Base-by-base conservation (phyloP, 2,113 vertebrate species). In the Hylia prasina region DNA sequence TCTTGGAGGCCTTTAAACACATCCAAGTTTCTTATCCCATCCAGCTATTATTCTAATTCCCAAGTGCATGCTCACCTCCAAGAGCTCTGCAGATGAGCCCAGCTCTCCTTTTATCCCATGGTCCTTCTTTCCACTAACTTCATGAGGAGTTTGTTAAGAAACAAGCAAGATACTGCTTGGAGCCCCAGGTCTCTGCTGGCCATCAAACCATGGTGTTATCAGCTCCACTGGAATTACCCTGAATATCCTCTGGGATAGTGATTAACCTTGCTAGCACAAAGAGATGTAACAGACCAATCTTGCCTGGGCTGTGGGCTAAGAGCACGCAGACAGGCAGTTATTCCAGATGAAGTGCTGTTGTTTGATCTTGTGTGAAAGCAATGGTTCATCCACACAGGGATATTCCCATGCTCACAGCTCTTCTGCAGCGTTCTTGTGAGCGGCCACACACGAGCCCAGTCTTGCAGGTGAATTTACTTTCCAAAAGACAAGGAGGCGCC, bases 351-450 rank as follows among this genome's bases (percentile, higher is more conserved):
- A 81, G 37, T 23, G 45, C 45, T 76, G 57, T 16, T 82, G 56
- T n/a, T 89, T 60, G 44, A 20, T 89, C 68, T 57, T 45, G 16
- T 68, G 35, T 60, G 65, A 89, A 87, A 64, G 45, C 65, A 71
- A 13, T 39, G 24, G 33, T 15, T 84, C 4, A 6, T 47, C 58
- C 82, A 71, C 70, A 87, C 44, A 60, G 47, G 27, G 84, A 14
- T 20, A 76, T 60, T 82, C 72, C 79, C 87, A 89, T 69, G 77
- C 44, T 89, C 44, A 60, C 2, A 3, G 39, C 81, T 56, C 65
- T 63, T 54, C 87, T 61, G 64, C 80, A 66, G 18, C 0, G 0
- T 0, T 89, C 65, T 50, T 76, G 65, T 0, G 0, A 90, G 89
- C 21, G 68, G 89, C 61, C 10, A 3, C 64, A 56, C 69, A 91